These are phyloP conservation scores for Acrobasis consociella DNA, from an alignment of 2,888 invertebrate species.

Conservation along the genomic window DNA sequence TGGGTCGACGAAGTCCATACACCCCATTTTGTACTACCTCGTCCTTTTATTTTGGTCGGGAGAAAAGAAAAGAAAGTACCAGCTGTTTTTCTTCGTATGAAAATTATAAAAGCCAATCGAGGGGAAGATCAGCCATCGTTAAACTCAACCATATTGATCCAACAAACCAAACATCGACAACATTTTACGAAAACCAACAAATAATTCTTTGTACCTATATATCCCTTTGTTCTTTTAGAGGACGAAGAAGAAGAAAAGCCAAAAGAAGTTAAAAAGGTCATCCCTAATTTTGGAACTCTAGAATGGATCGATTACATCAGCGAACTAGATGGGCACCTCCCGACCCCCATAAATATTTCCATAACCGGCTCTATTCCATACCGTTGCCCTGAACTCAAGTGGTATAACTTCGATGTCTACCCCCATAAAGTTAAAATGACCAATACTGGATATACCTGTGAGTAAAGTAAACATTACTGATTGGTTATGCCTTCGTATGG, in stretches of 20 bases:
- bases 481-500: no score
- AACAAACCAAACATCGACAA: no score
- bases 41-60: no score
- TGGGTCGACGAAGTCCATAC: no score
- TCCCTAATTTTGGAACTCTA: conserved; percentile 52
- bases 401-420: conserved; percentile 81
- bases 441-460: conserved; percentile 86
- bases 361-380: conserved; percentile 64
- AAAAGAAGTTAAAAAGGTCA: conserved; percentile 37
- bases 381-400: conserved; percentile 74
- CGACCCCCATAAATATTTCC: conserved; percentile 66
- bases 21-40: no score
- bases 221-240: conserved; percentile 33
- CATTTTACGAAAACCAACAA: no score
- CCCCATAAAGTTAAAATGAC: conserved; percentile 86
- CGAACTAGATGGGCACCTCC: conserved; percentile 59
- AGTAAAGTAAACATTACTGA: conserved; percentile 33
- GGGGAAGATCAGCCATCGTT: no score
- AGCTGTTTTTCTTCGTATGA: no score
- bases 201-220: no score
- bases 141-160: no score
- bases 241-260: conserved; percentile 40
- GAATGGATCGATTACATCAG: conserved; percentile 67
- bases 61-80: no score
- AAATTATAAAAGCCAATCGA: no score